Percentiles rank a stretch among this genome's conserved stretches.
Conservation (phyloP, 2,113 vertebrate species). For the Laticauda laticaudata region DNA sequence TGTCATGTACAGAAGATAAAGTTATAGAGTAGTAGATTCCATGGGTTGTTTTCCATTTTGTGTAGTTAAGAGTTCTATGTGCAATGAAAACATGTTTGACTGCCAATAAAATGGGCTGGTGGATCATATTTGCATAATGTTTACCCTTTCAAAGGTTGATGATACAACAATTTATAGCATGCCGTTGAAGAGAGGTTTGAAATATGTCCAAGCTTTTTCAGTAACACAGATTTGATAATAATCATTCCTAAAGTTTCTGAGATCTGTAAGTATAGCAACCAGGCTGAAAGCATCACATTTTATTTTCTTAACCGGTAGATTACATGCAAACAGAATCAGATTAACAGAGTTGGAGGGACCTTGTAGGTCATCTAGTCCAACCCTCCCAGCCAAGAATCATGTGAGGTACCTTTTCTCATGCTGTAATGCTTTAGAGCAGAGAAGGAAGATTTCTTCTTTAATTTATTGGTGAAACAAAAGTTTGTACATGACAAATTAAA, state of each 20-base stretch:
- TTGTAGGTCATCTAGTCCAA: too few relatives aligned
- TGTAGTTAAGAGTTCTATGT: neutral
- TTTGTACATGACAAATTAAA: neutral
- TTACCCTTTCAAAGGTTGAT: neutral
- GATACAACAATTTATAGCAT: neutral
- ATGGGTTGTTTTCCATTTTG: neutral
- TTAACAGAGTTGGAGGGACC: too few relatives aligned
- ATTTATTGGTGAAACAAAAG: neutral
- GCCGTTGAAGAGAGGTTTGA: neutral
- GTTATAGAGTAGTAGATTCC: neutral
- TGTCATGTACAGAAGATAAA: neutral
- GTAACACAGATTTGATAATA: neutral
- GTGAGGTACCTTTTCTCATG: neutral
- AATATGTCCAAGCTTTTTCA: neutral
- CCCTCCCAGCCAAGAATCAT: too few relatives aligned
- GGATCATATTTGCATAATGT: neutral
- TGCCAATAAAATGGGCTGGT: neutral
- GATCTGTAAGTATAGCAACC: neutral
- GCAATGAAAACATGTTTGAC: neutral
- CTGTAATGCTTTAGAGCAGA: neutral
- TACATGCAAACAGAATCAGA: neutral
- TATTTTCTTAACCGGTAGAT: neutral
- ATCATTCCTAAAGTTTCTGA: neutral
- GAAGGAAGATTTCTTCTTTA: neutral
- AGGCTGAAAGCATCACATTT: neutral